Percentiles rank a stretch among this genome's conserved stretches.
phyloP scores from a whole-genome alignment of 1,140 invertebrate species.

The Psilanteris sp. region DNA sequence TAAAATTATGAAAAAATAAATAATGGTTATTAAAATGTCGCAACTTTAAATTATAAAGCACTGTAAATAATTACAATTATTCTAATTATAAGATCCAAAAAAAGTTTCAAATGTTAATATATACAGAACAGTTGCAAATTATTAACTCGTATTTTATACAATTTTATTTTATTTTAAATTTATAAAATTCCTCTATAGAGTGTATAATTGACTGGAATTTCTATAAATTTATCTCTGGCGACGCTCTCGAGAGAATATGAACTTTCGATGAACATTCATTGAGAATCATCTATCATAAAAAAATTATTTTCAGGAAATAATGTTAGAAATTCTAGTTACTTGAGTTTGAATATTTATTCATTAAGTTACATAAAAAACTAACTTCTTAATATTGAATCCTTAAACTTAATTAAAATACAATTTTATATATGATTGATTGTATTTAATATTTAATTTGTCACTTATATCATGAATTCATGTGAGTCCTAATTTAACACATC shows the following conservation, averaged over 20 bases:
- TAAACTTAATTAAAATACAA: not conserved
- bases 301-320: constrained; percentile 10
- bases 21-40: constrained; percentile 7
- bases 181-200: not conserved
- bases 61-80: too few relatives aligned
- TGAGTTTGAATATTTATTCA: constrained; percentile 4
- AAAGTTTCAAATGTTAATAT: too few relatives aligned
- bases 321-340: not conserved
- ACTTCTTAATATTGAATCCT: not conserved
- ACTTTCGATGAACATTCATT: constrained; percentile 13
- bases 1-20: constrained; percentile 25
- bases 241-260: not conserved
- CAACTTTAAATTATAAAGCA: constrained; percentile 2
- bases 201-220: constrained; percentile 3
- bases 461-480: too few relatives aligned
- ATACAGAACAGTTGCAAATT: too few relatives aligned
- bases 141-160: not conserved
- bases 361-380: constrained; percentile 3
- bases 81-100: too few relatives aligned
- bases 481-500: too few relatives aligned
- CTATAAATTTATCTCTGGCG: constrained; percentile 1
- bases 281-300: constrained; percentile 14
- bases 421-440: too few relatives aligned
- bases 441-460: too few relatives aligned
- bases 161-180: not conserved